phyloP scores from a whole-genome alignment of 35 echinoderm and acorn worm species.

The Ophiothrix spiculata region DNA sequence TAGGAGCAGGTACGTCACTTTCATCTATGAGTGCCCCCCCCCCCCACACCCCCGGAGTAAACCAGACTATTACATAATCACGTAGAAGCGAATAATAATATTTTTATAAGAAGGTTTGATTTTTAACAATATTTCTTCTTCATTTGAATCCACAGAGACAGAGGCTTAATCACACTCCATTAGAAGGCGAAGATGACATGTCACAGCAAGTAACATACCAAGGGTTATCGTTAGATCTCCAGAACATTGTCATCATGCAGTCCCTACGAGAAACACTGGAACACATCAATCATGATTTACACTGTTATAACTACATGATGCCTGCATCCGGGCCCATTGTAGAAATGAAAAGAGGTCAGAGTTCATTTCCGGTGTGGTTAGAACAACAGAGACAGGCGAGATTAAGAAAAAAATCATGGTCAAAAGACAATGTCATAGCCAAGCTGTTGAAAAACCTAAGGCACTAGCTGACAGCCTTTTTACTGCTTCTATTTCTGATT shows the following conservation, averaged over 20 bases:
- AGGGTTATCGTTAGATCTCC: background rate
- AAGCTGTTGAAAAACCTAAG: background rate
- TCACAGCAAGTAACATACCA: background rate
- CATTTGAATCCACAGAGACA: background rate
- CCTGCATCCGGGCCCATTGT: background rate
- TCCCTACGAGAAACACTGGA: background rate
- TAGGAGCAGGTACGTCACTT: too few species aligned
- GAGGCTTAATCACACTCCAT: background rate
- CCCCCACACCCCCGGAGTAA: too few species aligned
- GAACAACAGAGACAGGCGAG: background rate
- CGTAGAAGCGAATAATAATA: background rate
- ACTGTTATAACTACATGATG: background rate
- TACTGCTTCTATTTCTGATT: too few species aligned
- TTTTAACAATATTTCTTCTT: background rate
- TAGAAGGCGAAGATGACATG: background rate
- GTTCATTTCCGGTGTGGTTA: background rate
- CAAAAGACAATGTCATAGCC: background rate
- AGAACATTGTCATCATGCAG: background rate
- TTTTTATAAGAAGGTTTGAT: background rate
- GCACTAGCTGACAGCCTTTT: background rate
- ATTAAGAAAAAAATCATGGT: background rate
- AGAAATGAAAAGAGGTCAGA: background rate
- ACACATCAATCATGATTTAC: background rate
- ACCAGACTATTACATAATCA: background rate
- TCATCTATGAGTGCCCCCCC: too few species aligned